Conservation (phyloP, 2,888 invertebrate genomes). For the Seira ritae region DNA sequence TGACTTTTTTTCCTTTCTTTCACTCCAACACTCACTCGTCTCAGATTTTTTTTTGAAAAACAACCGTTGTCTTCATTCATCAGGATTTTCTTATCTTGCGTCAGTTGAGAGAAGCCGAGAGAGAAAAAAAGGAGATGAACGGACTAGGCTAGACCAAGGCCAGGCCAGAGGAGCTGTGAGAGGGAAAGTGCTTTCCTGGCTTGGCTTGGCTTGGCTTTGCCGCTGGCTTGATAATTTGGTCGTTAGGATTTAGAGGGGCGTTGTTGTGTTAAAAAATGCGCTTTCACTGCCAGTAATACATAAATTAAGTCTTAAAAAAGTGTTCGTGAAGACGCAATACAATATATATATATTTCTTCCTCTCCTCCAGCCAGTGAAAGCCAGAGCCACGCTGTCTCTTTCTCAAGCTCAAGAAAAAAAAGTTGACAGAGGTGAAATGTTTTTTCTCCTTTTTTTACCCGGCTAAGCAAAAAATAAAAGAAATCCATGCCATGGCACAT, state of each 20-base stretch:
- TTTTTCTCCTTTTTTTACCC: constrained; percentile 33
- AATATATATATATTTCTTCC: constrained; percentile 31
- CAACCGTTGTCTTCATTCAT: constrained; percentile 75
- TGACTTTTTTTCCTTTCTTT: too few species aligned
- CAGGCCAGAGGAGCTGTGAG: too few species aligned
- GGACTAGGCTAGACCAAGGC: neutral
- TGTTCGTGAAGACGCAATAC: neutral
- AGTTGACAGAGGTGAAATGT: constrained; percentile 59
- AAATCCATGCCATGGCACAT: too few species aligned
- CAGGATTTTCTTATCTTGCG: constrained; percentile 75
- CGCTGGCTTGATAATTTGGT: constrained; percentile 74
- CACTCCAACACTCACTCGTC: too few species aligned
- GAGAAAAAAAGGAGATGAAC: constrained; percentile 65
- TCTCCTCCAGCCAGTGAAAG: neutral
- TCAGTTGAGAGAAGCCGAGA: constrained; percentile 59
- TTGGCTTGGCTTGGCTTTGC: too few species aligned
- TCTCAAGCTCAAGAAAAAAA: neutral
- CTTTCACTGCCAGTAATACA: constrained; percentile 59
- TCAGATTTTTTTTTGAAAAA: constrained; percentile 73
- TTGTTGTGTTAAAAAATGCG: constrained; percentile 73
- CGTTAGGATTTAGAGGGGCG: constrained; percentile 74
- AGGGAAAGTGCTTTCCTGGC: constrained; percentile 73
- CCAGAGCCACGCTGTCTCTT: too few species aligned
- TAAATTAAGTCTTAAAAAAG: constrained; percentile 43
- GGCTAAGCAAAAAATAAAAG: too few species aligned